Evolutionary conservation across 2,797 vertebrate genomes (phyloP).

Genomic region (Onychomys torridus): DNA sequence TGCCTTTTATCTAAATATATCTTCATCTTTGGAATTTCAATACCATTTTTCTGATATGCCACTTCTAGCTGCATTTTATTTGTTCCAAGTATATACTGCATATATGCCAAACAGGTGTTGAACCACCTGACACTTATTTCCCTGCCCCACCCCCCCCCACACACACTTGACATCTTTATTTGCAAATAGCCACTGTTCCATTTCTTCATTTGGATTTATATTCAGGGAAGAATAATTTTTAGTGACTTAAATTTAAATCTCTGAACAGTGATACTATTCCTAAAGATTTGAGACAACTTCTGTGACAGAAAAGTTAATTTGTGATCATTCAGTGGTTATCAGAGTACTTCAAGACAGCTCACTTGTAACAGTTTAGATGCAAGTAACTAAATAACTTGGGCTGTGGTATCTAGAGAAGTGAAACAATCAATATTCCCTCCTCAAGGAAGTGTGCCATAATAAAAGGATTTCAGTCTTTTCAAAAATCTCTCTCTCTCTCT

Average conservation of each 20-base stretch:
- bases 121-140: not conserved
- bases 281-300: not conserved
- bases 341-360: not conserved
- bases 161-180: not conserved
- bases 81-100: not conserved
- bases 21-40: not conserved
- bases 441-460: not conserved
- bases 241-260: not conserved
- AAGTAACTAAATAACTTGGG: not conserved
- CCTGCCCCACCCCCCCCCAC: too few species aligned
- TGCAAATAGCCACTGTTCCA: not conserved
- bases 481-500: not conserved
- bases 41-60: constrained; percentile 16
- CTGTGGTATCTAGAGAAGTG: not conserved
- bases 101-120: not conserved
- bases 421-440: not conserved
- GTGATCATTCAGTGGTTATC: not conserved
- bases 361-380: not conserved
- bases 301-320: not conserved
- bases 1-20: not conserved
- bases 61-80: not conserved
- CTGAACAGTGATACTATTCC: not conserved
- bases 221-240: not conserved
- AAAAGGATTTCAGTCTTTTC: not conserved
- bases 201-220: not conserved